Evolutionary conservation across 2,797 vertebrate species (phyloP), one percentile per base, ranked within the genome.

Genomic region (Eupleurogrammus muticus): DNA sequence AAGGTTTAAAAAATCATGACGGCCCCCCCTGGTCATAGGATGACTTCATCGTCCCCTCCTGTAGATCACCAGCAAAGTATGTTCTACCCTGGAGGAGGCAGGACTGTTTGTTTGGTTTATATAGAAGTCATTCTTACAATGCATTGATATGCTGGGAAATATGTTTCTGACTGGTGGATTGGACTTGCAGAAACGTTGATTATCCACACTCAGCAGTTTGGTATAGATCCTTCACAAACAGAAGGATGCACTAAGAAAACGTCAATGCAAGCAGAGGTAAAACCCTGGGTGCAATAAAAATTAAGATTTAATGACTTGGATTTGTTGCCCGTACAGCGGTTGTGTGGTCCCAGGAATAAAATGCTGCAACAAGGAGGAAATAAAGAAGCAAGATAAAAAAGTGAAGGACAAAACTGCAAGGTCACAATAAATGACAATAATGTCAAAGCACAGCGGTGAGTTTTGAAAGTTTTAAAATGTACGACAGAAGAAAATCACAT

Each of bases 21-120:
- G 16, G 59, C 77, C 85, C 90, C 86, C 86, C 80, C 79, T 85
- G 81, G 79, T 77, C 73, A 63, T n/a, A 28, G 63, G 51, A 56
- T 93, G 91, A 92, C 79, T 75, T 90, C 87, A 90, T 77, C 55
- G 28, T 54, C 77, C 69, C 77, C 73, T 85, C 49, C 58, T 54
- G 48, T 8, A 64, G 63, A 60, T 76, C 70, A 59, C 44, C 48
- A 68, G 59, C 32, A 54, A 60, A 69, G 34, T n/a, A 17, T 28
- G 13, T 23, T 68, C n/a, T 23, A 28, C 1, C 8, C 6, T 14
- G 46, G 9, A 70, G 63, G 0, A 40, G 50, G 51, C 13, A 32
- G 46, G 12, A 23, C 9, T 21, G 53, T 67, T 49, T 54, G 52
- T 60, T 24, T 23, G 19, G 19, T 35, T 36, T 44, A 35, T 61